Base-by-base conservation (phyloP, 2,113 vertebrate genomes). In the Osmerus eperlanus region DNA sequence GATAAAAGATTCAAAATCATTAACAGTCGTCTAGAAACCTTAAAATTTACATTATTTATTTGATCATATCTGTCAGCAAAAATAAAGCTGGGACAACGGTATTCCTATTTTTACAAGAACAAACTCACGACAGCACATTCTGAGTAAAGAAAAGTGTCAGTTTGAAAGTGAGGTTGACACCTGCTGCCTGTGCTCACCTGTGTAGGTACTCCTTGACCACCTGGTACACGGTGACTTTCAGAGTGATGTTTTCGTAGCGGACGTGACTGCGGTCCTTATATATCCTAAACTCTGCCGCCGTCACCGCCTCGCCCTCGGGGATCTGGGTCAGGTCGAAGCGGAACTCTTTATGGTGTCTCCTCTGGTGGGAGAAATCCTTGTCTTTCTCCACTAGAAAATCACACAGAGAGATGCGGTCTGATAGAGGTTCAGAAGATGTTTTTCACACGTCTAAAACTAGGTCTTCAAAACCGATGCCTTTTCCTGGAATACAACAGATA, bases 281-380 rank as follows among this genome's bases (percentile, higher is more conserved):
- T 87, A 99, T 96, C 28, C 97, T 92, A 88, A 99, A 98, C 83
- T 99, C 97, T 0, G 97, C 96, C 2, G 97, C 96, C 3, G 96
- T 98, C 83, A 99, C 96, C 4, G 96, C 95, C 83, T 99, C 97
- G 51, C 96, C 96, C 0, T 96, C 95, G 0, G 96, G 97, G 84
- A 99, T 99, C 83, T 98, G 95, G 76, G 97, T 99, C 63, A 99
- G 94, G 89, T 99, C 97, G 83, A 99, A 99, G 29, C 97, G 94
- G 81, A 99, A 99, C 86, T 99, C 97, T 88, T 98, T 98, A 91
- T 95, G 98, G 90, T 99, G 96, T 83, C 97, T 92, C 85, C 96
- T 89, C 73, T 98, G 97, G 89, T 96, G 96, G 83, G 97, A 98
- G 92, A 99, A 98, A 84, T 99, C 96, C 88, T 96, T 97, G 87